Evolutionary conservation across 2,113 vertebrate genomes (phyloP).

Genomic region (Varanus salvator): DNA sequence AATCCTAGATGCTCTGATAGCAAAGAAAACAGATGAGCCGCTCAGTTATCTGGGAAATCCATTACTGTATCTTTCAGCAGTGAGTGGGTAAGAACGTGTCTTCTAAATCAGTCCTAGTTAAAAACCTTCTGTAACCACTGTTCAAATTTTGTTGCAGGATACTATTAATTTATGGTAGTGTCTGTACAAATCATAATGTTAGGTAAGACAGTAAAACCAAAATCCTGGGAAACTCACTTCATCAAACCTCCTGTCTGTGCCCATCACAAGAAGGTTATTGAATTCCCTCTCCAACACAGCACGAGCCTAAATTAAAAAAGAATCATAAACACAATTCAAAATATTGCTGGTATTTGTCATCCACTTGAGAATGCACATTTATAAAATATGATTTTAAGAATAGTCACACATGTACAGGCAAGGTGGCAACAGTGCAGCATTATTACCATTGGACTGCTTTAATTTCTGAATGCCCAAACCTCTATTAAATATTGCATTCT

Average conservation of each 20-base stretch:
- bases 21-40: neutral
- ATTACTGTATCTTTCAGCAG: neutral
- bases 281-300: slow-evolving; percentile 92
- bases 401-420: neutral
- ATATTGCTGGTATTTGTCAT: slow-evolving; percentile 38
- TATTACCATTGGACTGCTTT: neutral
- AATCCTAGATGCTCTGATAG: neutral
- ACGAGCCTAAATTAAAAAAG: slow-evolving; percentile 82
- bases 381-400: neutral
- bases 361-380: neutral
- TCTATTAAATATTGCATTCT: neutral
- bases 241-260: slow-evolving; percentile 90
- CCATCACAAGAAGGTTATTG: slow-evolving; percentile 88
- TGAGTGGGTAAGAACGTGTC: neutral
- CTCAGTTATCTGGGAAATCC: neutral
- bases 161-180: neutral
- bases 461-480: neutral
- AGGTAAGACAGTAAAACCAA: neutral
- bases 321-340: neutral
- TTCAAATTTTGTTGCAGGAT: neutral
- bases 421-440: slow-evolving; percentile 8
- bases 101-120: neutral
- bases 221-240: slow-evolving; percentile 81
- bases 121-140: neutral
- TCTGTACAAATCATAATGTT: neutral